These are phyloP conservation scores for Spea hammondii DNA, from an alignment of 2,797 vertebrate species.

Conservation along the genomic window DNA sequence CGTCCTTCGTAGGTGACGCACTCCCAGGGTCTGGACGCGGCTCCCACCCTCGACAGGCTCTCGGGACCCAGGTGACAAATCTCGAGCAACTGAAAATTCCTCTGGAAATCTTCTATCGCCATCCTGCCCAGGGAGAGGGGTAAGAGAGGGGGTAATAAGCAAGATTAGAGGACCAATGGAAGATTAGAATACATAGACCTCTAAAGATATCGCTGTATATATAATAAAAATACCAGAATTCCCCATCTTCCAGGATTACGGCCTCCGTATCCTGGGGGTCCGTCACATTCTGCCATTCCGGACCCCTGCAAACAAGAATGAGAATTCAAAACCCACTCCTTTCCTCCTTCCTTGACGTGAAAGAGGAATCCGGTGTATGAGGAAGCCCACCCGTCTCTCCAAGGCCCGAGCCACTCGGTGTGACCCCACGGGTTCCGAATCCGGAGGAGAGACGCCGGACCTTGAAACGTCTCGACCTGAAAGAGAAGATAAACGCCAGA, in stretches of 20 bases:
- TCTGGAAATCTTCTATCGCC: constrained; percentile 69
- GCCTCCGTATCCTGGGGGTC: constrained; percentile 63
- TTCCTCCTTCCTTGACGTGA: neutral
- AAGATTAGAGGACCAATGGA: neutral
- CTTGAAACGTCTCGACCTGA: constrained; percentile 61
- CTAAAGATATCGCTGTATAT: no score
- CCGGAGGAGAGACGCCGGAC: constrained; percentile 63
- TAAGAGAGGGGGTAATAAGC: neutral
- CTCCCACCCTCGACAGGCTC: constrained; percentile 25
- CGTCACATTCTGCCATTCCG: constrained; percentile 32
- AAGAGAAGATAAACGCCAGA: neutral
- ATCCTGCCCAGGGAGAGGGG: constrained; percentile 63
- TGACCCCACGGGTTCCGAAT: constrained; percentile 76
- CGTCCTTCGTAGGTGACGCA: constrained; percentile 64
- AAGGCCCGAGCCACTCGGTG: constrained; percentile 73
- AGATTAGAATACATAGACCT: neutral
- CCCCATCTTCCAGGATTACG: constrained; percentile 67
- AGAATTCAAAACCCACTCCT: neutral
- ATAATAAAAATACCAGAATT: constrained; percentile 70
- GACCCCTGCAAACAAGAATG: constrained; percentile 13
- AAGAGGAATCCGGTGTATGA: neutral
- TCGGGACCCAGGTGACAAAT: constrained; percentile 69
- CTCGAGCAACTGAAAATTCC: constrained; percentile 69
- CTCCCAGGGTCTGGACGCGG: constrained; percentile 59
- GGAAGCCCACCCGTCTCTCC: constrained; percentile 65